Base-by-base conservation (phyloP, 92 coral and sea anemone species). In the Siderastrea siderea region DNA sequence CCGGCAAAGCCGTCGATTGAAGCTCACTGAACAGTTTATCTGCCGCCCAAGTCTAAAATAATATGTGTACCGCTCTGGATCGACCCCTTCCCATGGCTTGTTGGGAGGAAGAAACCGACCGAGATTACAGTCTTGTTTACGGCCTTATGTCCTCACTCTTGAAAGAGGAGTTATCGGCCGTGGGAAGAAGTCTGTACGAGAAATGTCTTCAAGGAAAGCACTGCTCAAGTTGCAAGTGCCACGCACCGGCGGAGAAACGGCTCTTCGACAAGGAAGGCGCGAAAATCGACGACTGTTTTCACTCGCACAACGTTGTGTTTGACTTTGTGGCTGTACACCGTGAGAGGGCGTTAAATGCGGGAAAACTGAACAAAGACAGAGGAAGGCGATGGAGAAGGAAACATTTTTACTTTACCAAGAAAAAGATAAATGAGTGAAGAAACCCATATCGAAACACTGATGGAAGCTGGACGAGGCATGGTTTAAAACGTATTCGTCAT, bases 281-380 rank as follows among this genome's bases (percentile, higher is more conserved):
- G 17, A 73, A 12, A 46, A 72, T 67, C 48, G 92, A 80, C 47
- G 81, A 60, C 38, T 52, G 57, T n/a, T 85, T n/a, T 5, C 68
- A 71, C 16, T 54, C 84, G 47, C 53, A 75, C 81, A 83, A 79
- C 74, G 87, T 86, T 77, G 93, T 78, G 91, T 87, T 89, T 58
- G 98, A 95, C 79, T 93, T 95, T 85, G 94, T 94, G 86, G 87
- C 90, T 10, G 88, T 95, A 68, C 98, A 95, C 91, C 95, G 80
- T 79, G 98, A 95, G 79, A 91, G 98, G 68, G 98, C 98, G 15
- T 78, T 95, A 74, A 90, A 95, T 86, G 96, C 96, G 86, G 96
- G 96, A 65, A 91, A 94, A 71, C 92, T 95, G 6, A 88, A 93
- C 77, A 91, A 89, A 74, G 98, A 95, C 87, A 91, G 66, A 86